Base-by-base conservation (phyloP, 2,113 vertebrate species). In the Stegostoma tigrinum region DNA sequence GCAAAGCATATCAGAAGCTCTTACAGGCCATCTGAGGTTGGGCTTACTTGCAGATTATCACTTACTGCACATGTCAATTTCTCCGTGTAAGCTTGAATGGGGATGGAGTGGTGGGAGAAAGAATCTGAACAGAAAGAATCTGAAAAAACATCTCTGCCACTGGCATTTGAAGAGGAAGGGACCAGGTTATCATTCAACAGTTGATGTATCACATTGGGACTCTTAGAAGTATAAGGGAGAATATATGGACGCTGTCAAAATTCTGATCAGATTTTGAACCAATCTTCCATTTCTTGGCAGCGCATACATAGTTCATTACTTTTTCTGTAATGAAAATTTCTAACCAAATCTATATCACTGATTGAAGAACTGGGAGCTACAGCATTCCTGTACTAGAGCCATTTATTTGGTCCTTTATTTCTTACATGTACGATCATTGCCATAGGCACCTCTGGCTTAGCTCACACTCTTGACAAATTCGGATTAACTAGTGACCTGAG, bases 401-500 rank as follows among this genome's bases (percentile, higher is more conserved):
- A 38, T 42, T 52, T n/a, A n/a, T n/a, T n/a, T n/a, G n/a, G 4
- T 93, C 34, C 61, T n/a, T 23, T 91, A 66, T 55, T 61, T 83
- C 80, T 83, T 66, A 38, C 15, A 93, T 93, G n/a, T 93, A 38
- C n/a, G n/a, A 67, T 38, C 61, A 21, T 8, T 93, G 61, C 89
- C 38, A 66, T 93, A 93, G 64, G 67, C 17, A 19, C 61, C 89
- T 66, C 61, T 93, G 15, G 61, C 34, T 93, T 38, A 61, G 61
- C 19, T 93, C 67, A 93, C 42, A 93, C 34, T 66, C 89, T 19
- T 38, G 17, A 38, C 34, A 10, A 30, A 66, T 90, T 93, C 61
- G 23, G 61, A 93, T 38, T 93, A n/a, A 66, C 61, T 3, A 23
- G 89, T 93, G 55, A 93, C 89, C 89, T n/a, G n/a, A 93, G 89